phyloP scores from a whole-genome alignment of 2,888 invertebrate genomes.

The Balanococcus diminutus region DNA sequence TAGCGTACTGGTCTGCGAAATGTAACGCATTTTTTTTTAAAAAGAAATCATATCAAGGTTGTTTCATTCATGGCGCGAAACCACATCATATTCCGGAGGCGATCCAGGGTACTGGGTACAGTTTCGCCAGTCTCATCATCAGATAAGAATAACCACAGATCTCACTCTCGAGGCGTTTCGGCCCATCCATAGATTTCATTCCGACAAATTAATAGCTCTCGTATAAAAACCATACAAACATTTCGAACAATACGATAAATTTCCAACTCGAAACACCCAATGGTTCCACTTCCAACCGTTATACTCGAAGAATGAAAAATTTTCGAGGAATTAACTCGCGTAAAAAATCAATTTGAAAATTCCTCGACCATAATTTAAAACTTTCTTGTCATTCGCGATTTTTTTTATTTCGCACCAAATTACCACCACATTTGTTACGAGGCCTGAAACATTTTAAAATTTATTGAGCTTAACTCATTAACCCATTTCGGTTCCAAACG shows the following conservation, averaged over 20 bases:
- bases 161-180: neutral
- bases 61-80: neutral
- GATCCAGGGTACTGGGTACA: neutral
- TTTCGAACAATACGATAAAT: neutral
- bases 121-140: neutral
- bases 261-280: neutral
- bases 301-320: neutral
- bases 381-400: neutral
- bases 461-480: conserved; percentile 2
- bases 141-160: conserved; percentile 12
- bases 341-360: neutral
- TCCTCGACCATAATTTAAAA: neutral
- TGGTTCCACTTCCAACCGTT: neutral
- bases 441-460: neutral
- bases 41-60: conserved; percentile 16
- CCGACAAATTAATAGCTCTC: neutral
- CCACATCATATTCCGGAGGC: neutral
- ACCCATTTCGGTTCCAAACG: neutral
- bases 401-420: neutral
- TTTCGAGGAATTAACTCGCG: neutral
- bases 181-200: neutral
- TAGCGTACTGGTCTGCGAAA: neutral
- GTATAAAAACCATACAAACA: neutral
- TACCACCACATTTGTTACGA: neutral
- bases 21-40: neutral